phyloP scores from a whole-genome alignment of 2,888 invertebrate species.

The Tanaodytes sp. region DNA sequence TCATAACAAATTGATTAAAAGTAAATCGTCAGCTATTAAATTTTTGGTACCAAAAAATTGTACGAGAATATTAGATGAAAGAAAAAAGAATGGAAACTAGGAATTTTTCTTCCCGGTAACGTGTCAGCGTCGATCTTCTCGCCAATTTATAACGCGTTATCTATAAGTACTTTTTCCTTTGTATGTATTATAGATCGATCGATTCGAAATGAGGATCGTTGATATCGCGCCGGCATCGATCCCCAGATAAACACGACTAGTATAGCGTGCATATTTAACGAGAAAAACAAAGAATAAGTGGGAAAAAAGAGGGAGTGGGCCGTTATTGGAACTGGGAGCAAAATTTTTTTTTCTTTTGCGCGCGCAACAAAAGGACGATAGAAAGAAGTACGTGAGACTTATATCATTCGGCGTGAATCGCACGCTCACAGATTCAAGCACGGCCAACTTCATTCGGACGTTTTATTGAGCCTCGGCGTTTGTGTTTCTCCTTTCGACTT shows the following conservation, averaged over 20 bases:
- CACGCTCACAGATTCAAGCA: conserved; percentile 15
- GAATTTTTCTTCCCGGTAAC: conserved; percentile 56
- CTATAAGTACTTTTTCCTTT: conserved; percentile 55
- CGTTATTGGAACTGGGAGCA: conserved; percentile 14
- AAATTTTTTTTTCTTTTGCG: background rate
- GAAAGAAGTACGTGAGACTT: conserved; percentile 22
- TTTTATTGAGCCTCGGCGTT: conserved; percentile 53
- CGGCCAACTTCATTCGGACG: conserved; percentile 38
- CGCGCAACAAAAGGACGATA: conserved; percentile 16
- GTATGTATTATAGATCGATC: conserved; percentile 55
- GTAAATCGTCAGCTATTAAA: no score
- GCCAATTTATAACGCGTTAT: conserved; percentile 57
- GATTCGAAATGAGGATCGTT: conserved; percentile 53
- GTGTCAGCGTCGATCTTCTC: conserved; percentile 57
- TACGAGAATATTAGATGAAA: no score
- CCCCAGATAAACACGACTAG: conserved; percentile 51
- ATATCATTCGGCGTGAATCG: conserved; percentile 34
- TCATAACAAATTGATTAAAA: no score
- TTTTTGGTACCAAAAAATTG: no score
- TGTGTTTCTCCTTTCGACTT: conserved; percentile 53
- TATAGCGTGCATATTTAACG: conserved; percentile 44
- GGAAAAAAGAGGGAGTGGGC: conserved; percentile 12
- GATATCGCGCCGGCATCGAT: conserved; percentile 55
- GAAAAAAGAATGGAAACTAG: no score
- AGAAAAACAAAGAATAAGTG: conserved; percentile 28